Conservation (phyloP, 2,113 vertebrate genomes). For the Leptosomus discolor region DNA sequence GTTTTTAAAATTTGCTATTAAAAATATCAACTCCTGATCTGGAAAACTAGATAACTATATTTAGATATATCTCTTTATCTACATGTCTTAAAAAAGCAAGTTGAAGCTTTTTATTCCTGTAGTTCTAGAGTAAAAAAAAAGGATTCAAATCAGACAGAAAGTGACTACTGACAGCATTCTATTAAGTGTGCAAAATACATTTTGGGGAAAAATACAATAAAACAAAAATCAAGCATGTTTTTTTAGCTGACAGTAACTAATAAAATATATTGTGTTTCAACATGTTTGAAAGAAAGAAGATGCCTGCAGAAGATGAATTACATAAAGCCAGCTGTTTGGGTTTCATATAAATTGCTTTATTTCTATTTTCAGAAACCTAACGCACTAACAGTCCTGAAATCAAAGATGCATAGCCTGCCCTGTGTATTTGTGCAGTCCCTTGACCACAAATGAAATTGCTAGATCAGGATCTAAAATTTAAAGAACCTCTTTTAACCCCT, state of each 20-base stretch:
- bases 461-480: not conserved
- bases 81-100: not conserved
- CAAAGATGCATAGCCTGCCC: not conserved
- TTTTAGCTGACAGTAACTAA: not conserved
- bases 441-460: not conserved
- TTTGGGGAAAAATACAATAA: not conserved
- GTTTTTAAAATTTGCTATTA: not conserved
- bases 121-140: not conserved
- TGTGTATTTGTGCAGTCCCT: not conserved
- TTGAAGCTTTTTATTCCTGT: not conserved
- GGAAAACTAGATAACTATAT: not conserved
- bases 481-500: not conserved
- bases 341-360: constrained; percentile 9
- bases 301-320: constrained; percentile 1
- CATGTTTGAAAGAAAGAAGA: constrained; percentile 19
- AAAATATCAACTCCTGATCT: not conserved
- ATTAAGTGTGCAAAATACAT: not conserved
- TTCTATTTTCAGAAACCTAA: constrained; percentile 35
- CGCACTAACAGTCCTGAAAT: not conserved
- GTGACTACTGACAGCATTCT: not conserved
- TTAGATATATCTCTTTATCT: not conserved
- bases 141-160: not conserved
- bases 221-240: not conserved
- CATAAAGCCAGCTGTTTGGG: not conserved
- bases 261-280: constrained; percentile 18